These are phyloP conservation scores for Hedychridium roseum DNA, from an alignment of 2,888 invertebrate genomes.

Conservation along the genomic window DNA sequence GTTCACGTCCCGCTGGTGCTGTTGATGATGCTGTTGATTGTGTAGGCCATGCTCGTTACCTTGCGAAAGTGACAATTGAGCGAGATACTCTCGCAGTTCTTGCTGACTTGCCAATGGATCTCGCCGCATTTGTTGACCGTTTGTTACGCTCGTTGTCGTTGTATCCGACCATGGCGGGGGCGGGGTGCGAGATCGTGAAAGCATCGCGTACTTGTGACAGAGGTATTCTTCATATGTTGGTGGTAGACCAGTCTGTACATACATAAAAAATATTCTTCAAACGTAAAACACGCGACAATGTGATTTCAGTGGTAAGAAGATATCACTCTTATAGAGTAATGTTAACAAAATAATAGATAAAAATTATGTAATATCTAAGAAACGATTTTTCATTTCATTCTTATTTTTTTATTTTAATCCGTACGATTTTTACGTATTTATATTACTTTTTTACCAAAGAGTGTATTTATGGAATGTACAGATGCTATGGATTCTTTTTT, in stretches of 20 bases:
- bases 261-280: no score
- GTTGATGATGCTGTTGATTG: slow-evolving; percentile 35
- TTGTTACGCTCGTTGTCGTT: slow-evolving; percentile 4
- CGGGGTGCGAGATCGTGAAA: slow-evolving; percentile 59
- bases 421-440: no score
- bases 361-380: no score
- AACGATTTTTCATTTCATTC: no score
- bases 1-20: slow-evolving; percentile 34
- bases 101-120: slow-evolving; percentile 51
- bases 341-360: no score
- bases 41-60: slow-evolving; percentile 32
- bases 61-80: slow-evolving; percentile 44
- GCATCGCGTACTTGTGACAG: slow-evolving; percentile 52
- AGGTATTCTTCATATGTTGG: slow-evolving; percentile 62
- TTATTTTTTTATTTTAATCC: no score
- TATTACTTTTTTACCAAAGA: no score
- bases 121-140: slow-evolving; percentile 45
- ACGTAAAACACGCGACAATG: no score
- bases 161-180: slow-evolving; percentile 61
- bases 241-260: slow-evolving; percentile 55
- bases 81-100: slow-evolving; percentile 53
- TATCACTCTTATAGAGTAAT: no score
- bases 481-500: no score
- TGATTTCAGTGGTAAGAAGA: no score
- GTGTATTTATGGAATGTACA: no score